Base-by-base conservation (phyloP, 2,888 invertebrate genomes). In the Pyrrhosoma nymphula region DNA sequence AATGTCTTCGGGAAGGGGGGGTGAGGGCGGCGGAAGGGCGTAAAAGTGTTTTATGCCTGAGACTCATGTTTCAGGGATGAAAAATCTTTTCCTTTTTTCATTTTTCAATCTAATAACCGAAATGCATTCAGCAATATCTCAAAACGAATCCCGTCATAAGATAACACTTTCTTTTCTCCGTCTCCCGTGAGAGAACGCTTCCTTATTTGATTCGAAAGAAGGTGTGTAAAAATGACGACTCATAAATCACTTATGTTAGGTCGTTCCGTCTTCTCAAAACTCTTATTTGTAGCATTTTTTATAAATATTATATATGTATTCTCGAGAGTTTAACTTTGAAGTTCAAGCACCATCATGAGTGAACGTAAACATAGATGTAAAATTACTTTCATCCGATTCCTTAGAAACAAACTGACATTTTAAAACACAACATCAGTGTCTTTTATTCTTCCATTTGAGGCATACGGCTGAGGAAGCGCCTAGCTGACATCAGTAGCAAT, bases 41-140 rank as follows among this genome's bases (percentile, higher is more conserved):
- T 82, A 82, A 82, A 82, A 82, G 82, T 82, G 82, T 82, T 82
- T 82, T 82, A 82, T 82, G 82, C 14, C 82, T 82, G 30, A 2
- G 82, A 82, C 82, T 35, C 82, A 82, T 82, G 82, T 82, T 82
- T 35, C 35, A 16, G 82, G 16, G 35, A 82, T 82, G 30, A 82
- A 82, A 82, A 30, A 26, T 30, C 35, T 69, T 69, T 60, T 60
- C 20, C 20, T 60, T 69, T 69, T 26, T 26, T 26, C 12, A 23
- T 69, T 26, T 82, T 18, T 35, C 16, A 16, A 35, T 82, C 82
- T 82, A 82, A 82, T 82, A 82, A 82, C 82, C 10, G 35, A 82
- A 82, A 82, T 82, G 82, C 82, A 82, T 82, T 82, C 30, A 82
- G 82, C 26, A 82, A 82, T 82, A 82, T 82, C 35, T 82, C 82